Percentiles rank a stretch among this genome's conserved stretches.
These are phyloP conservation scores for Periophthalmus modestus DNA, from an alignment of 2,113 vertebrate species.

Conservation along the genomic window DNA sequence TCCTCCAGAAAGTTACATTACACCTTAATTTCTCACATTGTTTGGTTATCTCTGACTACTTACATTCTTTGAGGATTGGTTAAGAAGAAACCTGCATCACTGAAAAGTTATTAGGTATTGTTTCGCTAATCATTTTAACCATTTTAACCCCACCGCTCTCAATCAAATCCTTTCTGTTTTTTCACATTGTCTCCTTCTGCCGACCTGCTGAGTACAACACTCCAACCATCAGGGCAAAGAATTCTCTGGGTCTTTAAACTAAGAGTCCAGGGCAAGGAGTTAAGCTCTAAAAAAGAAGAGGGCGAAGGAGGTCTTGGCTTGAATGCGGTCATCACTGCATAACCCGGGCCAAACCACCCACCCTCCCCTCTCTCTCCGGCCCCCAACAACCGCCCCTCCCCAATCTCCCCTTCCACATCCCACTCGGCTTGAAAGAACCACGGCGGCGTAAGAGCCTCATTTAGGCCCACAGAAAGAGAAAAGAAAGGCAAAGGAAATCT, in stretches of 20 bases:
- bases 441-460: constrained; percentile 73
- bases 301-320: constrained; percentile 37
- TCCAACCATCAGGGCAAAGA: constrained; percentile 28
- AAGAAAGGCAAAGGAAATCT: constrained; percentile 70
- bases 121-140: not conserved
- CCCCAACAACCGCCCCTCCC: constrained; percentile 18
- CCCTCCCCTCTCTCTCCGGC: constrained; percentile 3
- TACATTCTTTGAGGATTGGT: not conserved
- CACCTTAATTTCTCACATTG: not conserved
- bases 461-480: constrained; percentile 62
- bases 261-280: constrained; percentile 48
- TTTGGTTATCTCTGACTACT: not conserved
- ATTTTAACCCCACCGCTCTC: not conserved
- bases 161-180: not conserved
- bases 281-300: constrained; percentile 29
- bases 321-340: constrained; percentile 63
- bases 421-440: constrained; percentile 56
- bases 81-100: not conserved
- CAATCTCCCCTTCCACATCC: constrained; percentile 32
- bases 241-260: constrained; percentile 33
- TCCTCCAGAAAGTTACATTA: too few species aligned
- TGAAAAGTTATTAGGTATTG: not conserved
- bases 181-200: constrained; percentile 1
- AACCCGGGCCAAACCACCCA: constrained; percentile 32
- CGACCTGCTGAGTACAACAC: constrained; percentile 1